A percentile compares a stretch with the other conserved stretches of the same genome.
Evolutionary conservation across 1,140 invertebrate genomes (phyloP).

Genomic region (Drosophila repletoides): DNA sequence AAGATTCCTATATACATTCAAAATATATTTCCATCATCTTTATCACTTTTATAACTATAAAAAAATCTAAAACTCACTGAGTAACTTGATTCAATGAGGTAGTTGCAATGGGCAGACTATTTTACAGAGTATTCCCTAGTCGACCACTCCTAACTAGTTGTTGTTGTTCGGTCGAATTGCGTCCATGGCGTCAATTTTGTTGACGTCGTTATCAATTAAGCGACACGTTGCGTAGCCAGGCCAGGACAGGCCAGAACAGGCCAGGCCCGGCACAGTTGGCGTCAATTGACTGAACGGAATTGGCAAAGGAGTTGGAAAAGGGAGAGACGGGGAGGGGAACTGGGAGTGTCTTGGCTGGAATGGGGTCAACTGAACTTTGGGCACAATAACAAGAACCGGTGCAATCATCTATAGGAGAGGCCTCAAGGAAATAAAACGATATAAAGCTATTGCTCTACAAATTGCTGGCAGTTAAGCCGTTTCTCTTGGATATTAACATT

Average conservation of each 20-base stretch:
- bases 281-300: constrained; percentile 63
- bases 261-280: constrained; percentile 69
- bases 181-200: constrained; percentile 68
- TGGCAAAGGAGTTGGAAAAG: constrained; percentile 31
- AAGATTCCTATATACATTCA: too few species aligned
- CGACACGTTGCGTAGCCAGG: constrained; percentile 70
- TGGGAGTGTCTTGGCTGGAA: constrained; percentile 3
- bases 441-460: constrained; percentile 52
- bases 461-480: constrained; percentile 29
- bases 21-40: too few species aligned
- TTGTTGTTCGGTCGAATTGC: constrained; percentile 49
- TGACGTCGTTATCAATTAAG: constrained; percentile 78
- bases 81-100: too few species aligned
- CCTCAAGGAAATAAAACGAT: constrained; percentile 30
- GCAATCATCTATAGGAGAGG: constrained; percentile 42
- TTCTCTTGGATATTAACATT: not conserved
- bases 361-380: constrained; percentile 41
- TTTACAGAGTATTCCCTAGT: too few species aligned
- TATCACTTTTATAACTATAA: too few species aligned
- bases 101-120: too few species aligned
- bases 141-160: too few species aligned
- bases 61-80: too few species aligned
- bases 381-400: constrained; percentile 66
- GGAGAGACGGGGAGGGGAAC: not conserved
- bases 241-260: too few species aligned